Evolutionary conservation across 2,888 invertebrate genomes (phyloP), one percentile per base, ranked within the genome.

Genomic region (Sminthurinus aureus): DNA sequence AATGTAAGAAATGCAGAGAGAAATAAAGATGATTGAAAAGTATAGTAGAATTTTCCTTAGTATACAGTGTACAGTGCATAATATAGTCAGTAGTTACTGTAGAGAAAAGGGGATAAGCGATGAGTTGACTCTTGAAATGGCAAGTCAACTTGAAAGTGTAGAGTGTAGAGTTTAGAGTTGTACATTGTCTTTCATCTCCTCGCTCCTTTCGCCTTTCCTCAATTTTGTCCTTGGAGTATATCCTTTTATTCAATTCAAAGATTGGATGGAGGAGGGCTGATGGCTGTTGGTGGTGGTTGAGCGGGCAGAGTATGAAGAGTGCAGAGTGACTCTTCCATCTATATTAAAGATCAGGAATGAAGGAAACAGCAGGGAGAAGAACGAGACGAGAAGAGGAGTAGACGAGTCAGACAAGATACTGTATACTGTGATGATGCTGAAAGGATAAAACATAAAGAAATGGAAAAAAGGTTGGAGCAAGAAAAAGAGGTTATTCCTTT

Each of bases 401-500:
- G 73, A 71, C 1, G 22, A 74, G n/a, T n/a, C 18, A 74, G 26
- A 38, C 22, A 22, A 24, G 22, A 71, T 24, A 71, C 20, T 26
- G 64, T 38, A 8, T 74, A 26, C 38, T 13, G 13, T 50, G 75
- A 75, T 75, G 75, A 24, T 20, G 50, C 20, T 18, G 38, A 12
- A 66, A 38, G 6, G 3, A 38, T 38, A 38, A 38, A 38, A 38
- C 38, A 38, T 38, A 38, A 38, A 38, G 38, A 38, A 6, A 38
- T 38, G 38, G 38, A 38, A 38, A 38, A 38, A 38, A 64, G 58
- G 20, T 15, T n/a, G 52, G 24, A 82, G 75, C 22, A 64, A 58
- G 71, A 15, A 24, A 58, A 83, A 78, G 71, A 67, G 78, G 77
- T 83, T 78, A 83, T 83, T 58, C 69, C 71, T 71, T 50, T 69